phyloP scores from a whole-genome alignment of 2,113 vertebrate species.

The Lanius collurio region DNA sequence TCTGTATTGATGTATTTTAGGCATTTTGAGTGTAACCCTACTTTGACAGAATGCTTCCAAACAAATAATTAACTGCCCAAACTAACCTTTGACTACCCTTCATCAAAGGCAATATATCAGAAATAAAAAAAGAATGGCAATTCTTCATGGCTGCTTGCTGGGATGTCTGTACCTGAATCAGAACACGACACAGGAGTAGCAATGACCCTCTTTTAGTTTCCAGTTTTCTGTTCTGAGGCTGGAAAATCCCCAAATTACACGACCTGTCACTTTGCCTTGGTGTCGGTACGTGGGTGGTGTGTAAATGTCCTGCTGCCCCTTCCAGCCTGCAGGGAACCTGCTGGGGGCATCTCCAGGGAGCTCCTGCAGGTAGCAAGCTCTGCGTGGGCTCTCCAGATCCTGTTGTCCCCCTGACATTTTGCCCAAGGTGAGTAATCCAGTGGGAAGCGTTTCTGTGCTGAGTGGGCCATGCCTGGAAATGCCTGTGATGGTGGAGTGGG shows the following conservation, averaged over 20 bases:
- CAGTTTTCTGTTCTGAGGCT: not conserved
- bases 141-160: not conserved
- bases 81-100: not conserved
- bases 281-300: fast-evolving
- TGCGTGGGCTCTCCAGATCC: fast-evolving
- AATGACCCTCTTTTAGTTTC: not conserved
- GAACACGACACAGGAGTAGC: not conserved
- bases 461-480: not conserved
- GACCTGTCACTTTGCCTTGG: not conserved
- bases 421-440: not conserved
- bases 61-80: not conserved
- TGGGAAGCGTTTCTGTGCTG: fast-evolving
- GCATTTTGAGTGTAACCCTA: not conserved
- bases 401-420: not conserved
- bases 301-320: not conserved
- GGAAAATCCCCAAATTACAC: not conserved
- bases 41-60: not conserved
- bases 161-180: not conserved
- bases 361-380: not conserved
- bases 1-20: not conserved
- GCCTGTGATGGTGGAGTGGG: not conserved
- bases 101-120: not conserved
- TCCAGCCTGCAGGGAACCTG: not conserved
- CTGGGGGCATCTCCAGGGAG: not conserved
- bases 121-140: not conserved